A percentile compares a stretch with the other conserved stretches of the same genome.
Conservation (phyloP, 1,140 invertebrate genomes). For the Drosophila lacertosa region DNA sequence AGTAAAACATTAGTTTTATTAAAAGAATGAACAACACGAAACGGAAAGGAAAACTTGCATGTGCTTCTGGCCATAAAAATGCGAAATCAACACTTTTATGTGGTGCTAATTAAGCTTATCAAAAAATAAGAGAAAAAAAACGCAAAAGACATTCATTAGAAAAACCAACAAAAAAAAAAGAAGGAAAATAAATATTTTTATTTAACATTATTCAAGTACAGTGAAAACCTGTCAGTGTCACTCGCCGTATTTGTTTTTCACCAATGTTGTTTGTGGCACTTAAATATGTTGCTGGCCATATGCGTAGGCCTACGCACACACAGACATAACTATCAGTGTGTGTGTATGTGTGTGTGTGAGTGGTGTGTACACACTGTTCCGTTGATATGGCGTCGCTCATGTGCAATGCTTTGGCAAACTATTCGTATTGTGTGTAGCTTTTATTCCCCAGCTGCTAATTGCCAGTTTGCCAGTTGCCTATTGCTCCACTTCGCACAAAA, state of each 20-base stretch:
- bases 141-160: constrained; percentile 23
- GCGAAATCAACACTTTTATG: constrained; percentile 40
- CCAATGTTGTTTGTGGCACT: constrained; percentile 18
- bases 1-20: constrained; percentile 2
- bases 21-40: neutral
- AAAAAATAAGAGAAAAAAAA: too few relatives aligned
- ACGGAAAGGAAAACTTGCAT: constrained; percentile 36
- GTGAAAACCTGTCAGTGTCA: constrained; percentile 53
- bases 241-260: constrained; percentile 34
- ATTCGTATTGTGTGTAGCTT: constrained; percentile 21
- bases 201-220: constrained; percentile 38
- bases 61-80: constrained; percentile 20
- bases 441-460: constrained; percentile 54
- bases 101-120: constrained; percentile 58
- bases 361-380: constrained; percentile 38
- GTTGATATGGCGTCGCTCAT: constrained; percentile 39
- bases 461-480: constrained; percentile 41
- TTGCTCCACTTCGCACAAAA: constrained; percentile 48
- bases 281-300: constrained; percentile 25
- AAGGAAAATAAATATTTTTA: constrained; percentile 34
- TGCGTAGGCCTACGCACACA: constrained; percentile 36
- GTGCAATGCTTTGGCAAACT: constrained; percentile 62
- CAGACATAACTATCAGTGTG: constrained; percentile 24
- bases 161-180: constrained; percentile 22
- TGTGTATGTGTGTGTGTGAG: constrained; percentile 34